These are phyloP conservation scores for Gambusia yucatana DNA, from an alignment of 2,797 vertebrate species.

Conservation along the genomic window DNA sequence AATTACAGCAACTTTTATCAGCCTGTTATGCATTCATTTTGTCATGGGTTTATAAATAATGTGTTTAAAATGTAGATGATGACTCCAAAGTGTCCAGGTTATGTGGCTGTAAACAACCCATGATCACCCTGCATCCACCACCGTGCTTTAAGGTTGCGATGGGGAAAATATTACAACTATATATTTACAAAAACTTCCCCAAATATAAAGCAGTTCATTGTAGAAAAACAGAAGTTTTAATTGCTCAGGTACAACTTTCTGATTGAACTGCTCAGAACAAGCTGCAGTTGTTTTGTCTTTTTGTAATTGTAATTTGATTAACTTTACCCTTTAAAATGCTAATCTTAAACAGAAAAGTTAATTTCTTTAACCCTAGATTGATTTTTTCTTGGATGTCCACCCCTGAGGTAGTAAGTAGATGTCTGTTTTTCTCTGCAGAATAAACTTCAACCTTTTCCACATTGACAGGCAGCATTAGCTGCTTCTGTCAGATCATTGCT, in stretches of 20 bases:
- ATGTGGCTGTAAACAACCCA: neutral
- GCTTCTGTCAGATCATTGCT: neutral
- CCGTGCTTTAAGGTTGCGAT: neutral
- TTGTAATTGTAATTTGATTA: neutral
- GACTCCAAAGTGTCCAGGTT: neutral
- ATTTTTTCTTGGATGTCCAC: neutral
- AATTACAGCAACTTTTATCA: neutral
- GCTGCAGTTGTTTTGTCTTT: neutral
- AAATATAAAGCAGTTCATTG: neutral
- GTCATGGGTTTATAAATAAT: neutral
- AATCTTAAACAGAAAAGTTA: neutral
- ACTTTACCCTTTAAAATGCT: neutral
- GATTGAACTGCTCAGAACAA: neutral
- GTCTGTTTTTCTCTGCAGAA: too few species aligned
- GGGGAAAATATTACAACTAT: neutral
- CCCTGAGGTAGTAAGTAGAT: neutral
- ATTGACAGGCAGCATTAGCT: neutral
- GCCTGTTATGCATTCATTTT: neutral
- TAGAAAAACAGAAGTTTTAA: neutral
- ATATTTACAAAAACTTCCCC: neutral
- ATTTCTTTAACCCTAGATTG: neutral
- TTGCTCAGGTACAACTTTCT: neutral
- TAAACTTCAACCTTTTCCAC: neutral
- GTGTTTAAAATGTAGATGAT: neutral
- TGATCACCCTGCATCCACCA: neutral